Evolutionary conservation across 2,797 vertebrate genomes (phyloP).

Genomic region (Sebastes cheni): DNA sequence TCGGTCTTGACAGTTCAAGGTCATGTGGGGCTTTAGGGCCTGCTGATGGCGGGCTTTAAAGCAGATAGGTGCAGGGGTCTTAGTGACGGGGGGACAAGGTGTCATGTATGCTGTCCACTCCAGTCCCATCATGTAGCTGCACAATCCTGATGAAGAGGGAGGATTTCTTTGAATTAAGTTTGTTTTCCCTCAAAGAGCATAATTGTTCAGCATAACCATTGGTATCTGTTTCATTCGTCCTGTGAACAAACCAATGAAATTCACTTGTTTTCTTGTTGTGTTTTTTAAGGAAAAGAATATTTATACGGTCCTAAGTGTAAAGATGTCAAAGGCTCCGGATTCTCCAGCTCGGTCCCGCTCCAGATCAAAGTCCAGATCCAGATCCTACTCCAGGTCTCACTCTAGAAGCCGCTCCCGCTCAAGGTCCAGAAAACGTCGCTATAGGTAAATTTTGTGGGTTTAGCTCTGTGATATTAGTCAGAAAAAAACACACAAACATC

Average conservation of each 20-base stretch:
- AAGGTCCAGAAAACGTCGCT: conserved; percentile 93
- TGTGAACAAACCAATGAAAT: neutral
- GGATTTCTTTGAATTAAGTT: neutral
- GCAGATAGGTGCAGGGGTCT: neutral
- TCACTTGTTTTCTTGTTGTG: neutral
- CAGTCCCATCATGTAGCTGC: neutral
- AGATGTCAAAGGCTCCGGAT: conserved; percentile 95
- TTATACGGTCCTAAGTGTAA: conserved; percentile 47
- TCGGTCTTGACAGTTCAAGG: conserved; percentile 30
- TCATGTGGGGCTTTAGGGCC: neutral
- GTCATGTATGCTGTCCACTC: neutral
- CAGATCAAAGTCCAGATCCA: conserved; percentile 90
- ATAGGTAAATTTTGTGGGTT: conserved; percentile 83
- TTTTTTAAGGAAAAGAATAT: conserved; percentile 8
- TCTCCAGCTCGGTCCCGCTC: conserved; percentile 92
- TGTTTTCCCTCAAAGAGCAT: neutral
- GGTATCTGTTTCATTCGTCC: neutral
- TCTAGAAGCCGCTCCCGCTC: conserved; percentile 93
- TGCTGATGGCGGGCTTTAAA: neutral
- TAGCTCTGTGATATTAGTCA: too few relatives aligned
- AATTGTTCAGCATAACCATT: neutral
- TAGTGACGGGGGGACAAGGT: conserved; percentile 3
- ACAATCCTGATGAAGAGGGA: neutral
- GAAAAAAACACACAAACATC: too few relatives aligned
- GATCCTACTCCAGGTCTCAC: conserved; percentile 93